Base-by-base conservation (phyloP, 2,888 invertebrate species). In the Tachystola acroxantha region DNA sequence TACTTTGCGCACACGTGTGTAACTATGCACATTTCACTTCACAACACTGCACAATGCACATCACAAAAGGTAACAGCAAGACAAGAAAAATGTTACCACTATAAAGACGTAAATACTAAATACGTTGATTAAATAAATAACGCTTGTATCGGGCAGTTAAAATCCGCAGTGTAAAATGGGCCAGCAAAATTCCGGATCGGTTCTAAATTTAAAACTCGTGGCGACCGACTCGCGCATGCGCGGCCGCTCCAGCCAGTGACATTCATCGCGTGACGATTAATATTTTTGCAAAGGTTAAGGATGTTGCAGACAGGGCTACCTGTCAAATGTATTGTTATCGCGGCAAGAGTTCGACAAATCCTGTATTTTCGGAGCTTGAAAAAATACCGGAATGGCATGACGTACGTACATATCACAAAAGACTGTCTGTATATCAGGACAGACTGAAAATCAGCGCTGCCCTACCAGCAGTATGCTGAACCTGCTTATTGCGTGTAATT, bases 181-280 rank as follows among this genome's bases (percentile, higher is more conserved):
- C 57, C 75, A 68, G 71, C 63, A 50, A 72, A 75, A 75, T 75
- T 70, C 69, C 63, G 69, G 57, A 69, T 67, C 67, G 62, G 40
- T 55, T 75, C 82, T 85, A 85, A 76, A 76, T 82, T 82, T 85
- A 85, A 80, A 78, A 64, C 66, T 50, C 53, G 64, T 61, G 64
- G 63, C 68, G 64, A 60, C 53, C 66, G 58, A 62, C 61, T 57
- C 54, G 63, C 85, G 84, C 85, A 79, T 79, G 85, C 85, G 85
- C 73, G 37, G 84, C 71, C 37, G 45, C 55, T 48, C 59, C 55
- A 57, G n/a, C 55, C 62, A 69, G 62, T 65, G 57, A 60, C 50
- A 62, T 60, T 7, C n/a, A 16, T 62, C 48, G 64, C 57, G 64
- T 66, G 60, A 35, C 40, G 38, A 36, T 47, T 45, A 51, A 25